Percentiles rank a stretch among this genome's conserved stretches.
phyloP scores from a whole-genome alignment of 1,140 invertebrate genomes.

The Xylocopa sonorina region DNA sequence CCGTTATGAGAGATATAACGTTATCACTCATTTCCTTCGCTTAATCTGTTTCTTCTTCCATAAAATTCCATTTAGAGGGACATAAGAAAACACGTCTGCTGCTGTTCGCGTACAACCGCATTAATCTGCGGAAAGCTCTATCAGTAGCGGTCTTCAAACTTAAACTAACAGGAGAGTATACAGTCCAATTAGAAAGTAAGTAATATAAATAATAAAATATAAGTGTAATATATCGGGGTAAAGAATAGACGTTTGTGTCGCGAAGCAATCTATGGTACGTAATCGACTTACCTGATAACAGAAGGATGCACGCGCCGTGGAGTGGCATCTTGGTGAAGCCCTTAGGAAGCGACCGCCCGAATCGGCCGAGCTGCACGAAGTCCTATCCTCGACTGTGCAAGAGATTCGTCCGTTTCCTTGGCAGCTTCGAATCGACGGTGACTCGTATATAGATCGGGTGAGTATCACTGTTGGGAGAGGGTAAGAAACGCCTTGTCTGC shows the following conservation, averaged over 20 bases:
- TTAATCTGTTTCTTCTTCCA: too few relatives aligned
- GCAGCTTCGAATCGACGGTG: background rate
- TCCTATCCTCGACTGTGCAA: constrained; percentile 50
- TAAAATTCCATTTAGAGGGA: too few relatives aligned
- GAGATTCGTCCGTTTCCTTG: constrained; percentile 39
- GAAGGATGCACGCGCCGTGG: background rate
- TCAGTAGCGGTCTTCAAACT: too few relatives aligned
- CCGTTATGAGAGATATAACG: too few relatives aligned
- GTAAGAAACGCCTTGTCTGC: constrained; percentile 28
- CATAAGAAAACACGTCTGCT: too few relatives aligned
- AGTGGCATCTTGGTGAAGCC: constrained; percentile 6
- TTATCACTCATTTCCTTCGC: too few relatives aligned
- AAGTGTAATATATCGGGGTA: too few relatives aligned
- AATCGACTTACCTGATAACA: constrained; percentile 32
- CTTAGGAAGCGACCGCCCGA: background rate
- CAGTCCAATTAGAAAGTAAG: background rate
- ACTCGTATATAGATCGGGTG: constrained; percentile 41
- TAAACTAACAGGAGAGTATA: too few relatives aligned
- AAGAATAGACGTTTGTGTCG: background rate
- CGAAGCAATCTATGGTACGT: background rate
- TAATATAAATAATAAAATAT: too few relatives aligned
- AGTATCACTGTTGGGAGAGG: constrained; percentile 38
- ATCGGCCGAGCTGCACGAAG: constrained; percentile 48
- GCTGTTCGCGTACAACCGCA: too few relatives aligned
- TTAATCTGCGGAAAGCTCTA: too few relatives aligned